Base-by-base conservation (phyloP, 2,888 invertebrate species). In the Eledone cirrhosa region DNA sequence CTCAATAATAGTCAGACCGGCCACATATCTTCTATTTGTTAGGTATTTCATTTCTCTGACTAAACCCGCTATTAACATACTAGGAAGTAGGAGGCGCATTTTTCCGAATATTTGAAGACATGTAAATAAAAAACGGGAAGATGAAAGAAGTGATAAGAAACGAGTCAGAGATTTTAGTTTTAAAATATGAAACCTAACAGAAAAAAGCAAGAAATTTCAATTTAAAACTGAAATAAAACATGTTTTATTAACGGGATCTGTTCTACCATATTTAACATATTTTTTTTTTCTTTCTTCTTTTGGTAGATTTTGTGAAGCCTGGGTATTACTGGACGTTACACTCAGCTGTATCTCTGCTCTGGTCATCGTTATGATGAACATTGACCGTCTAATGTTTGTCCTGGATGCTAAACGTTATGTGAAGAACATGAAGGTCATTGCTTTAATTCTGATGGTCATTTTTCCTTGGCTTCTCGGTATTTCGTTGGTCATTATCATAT, bases 371-470 rank as follows among this genome's bases (percentile, higher is more conserved):
- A 48, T 76, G 48, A 76, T 76, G 76, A 76, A 76, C 27, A 48
- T 76, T 29, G 76, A 76, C 8, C 27, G 76, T 5, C 47, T 76
- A 24, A 47, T 76, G 27, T 48, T 76, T 47, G 76, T 76, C 22
- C 48, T 76, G 16, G 76, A 76, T 19, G 76, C 48, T n/a, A 76
- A 76, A 48, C 47, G 48, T 22, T 76, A 76, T 24, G 76, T 76
- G 22, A 76, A 48, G 48, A 47, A 48, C 29, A 76, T 76, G 76
- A 76, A 76, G 27, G 76, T 76, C 27, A 76, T 76, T 29, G 48
- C 48, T 19, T n/a, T 76, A 47, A 76, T 76, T 29, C 76, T 76
- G n/a, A 76, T 76, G 76, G 47, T 76, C 16, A 76, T 76, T 48
- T 48, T 48, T 27, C 76, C 76, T 3, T 76, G 76, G 76, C 29